A percentile compares a stretch with the other conserved stretches of the same genome.
Conservation (phyloP, 2,797 vertebrate species). For the Ptychobarbus kaznakovi region DNA sequence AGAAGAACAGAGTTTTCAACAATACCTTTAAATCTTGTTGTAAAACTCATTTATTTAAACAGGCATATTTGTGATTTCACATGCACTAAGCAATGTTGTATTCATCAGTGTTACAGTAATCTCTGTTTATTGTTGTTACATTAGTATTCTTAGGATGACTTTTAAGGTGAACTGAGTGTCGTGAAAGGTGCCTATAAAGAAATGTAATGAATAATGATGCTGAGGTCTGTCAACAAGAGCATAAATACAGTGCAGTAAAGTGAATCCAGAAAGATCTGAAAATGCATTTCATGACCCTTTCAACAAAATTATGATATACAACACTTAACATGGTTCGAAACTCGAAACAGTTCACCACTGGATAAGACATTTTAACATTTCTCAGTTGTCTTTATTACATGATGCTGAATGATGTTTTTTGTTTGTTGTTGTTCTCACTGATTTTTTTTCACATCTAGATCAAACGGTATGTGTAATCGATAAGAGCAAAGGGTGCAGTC, state of each 20-base stretch:
- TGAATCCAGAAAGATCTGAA: background rate
- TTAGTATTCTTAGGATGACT: too few relatives aligned
- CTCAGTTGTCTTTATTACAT: background rate
- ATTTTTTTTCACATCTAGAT: slow-evolving; percentile 64
- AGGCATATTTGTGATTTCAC: background rate
- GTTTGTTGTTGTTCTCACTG: background rate
- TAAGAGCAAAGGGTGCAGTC: slow-evolving; percentile 76
- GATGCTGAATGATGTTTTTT: background rate
- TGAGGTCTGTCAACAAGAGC: background rate
- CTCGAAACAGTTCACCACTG: background rate
- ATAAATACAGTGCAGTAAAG: background rate
- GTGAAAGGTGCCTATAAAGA: background rate
- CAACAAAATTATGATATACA: background rate
- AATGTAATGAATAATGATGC: background rate
- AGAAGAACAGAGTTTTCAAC: too few relatives aligned
- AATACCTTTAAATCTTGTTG: background rate
- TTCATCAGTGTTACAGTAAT: background rate
- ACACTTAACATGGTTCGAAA: background rate
- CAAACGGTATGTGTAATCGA: slow-evolving; percentile 73
- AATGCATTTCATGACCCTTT: background rate
- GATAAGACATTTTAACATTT: background rate
- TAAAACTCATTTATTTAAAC: background rate
- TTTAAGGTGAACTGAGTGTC: background rate
- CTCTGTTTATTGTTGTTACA: too few relatives aligned
- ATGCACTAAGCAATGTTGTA: background rate